These are phyloP conservation scores for Crocidura indochinensis DNA, from an alignment of 2,797 vertebrate species.

Conservation along the genomic window DNA sequence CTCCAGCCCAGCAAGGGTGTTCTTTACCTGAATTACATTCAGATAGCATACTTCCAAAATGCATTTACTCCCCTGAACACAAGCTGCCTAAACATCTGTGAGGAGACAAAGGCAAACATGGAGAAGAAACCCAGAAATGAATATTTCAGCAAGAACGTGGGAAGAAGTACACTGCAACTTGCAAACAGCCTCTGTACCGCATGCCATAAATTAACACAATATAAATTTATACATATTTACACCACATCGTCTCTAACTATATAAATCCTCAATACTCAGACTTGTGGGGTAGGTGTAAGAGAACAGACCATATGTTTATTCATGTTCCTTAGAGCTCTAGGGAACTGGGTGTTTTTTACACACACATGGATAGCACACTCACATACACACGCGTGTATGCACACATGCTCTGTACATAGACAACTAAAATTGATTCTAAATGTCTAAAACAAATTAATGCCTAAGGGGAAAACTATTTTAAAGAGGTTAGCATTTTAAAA, in stretches of 20 bases:
- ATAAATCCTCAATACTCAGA: constrained; percentile 92
- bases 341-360: constrained; percentile 82
- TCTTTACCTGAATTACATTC: constrained; percentile 83
- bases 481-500: constrained; percentile 61
- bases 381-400: constrained; percentile 23
- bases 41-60: constrained; percentile 83
- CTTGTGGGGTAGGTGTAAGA: constrained; percentile 91
- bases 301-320: constrained; percentile 91
- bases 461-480: constrained; percentile 66
- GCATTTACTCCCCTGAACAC: constrained; percentile 81
- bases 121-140: constrained; percentile 89
- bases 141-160: constrained; percentile 92
- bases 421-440: constrained; percentile 73
- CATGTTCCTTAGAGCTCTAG: constrained; percentile 88
- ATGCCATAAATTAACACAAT: constrained; percentile 93
- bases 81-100: constrained; percentile 91
- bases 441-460: constrained; percentile 71
- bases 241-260: constrained; percentile 91
- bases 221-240: constrained; percentile 93
- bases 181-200: constrained; percentile 91
- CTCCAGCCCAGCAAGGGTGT: constrained; percentile 25
- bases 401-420: not conserved
- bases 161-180: constrained; percentile 90
- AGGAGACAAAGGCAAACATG: constrained; percentile 89
- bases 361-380: no score